Evolutionary conservation across 2,797 vertebrate species (phyloP), one percentile per base, ranked within the genome.

Genomic region (Macropodus opercularis): DNA sequence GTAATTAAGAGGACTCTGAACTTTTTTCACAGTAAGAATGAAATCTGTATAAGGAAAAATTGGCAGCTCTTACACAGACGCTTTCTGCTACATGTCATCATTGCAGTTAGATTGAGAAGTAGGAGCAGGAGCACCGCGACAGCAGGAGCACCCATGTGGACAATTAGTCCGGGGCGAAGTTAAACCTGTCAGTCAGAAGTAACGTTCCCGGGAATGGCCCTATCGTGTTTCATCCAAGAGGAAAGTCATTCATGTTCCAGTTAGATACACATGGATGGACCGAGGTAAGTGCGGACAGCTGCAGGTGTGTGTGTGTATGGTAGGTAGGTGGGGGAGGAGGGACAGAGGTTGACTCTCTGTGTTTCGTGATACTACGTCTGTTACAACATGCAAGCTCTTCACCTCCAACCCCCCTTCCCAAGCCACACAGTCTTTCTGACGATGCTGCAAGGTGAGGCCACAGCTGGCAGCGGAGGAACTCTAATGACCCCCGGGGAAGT

Each of bases 401-500:
- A 9, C 29, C 18, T 21, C 54, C 11, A 19, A 32, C 14, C 50
- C 31, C 39, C 41, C 60, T 40, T 40, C 32, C 56, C 11, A 6
- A 57, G 41, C 54, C 46, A 50, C 61, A 55, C 44, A 8, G 11
- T 75, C 44, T 72, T 77, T 60, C 39, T 59, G 51, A 65, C 50
- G 54, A 63, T 26, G 60, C 59, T 69, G 13, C 69, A 48, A 63
- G 61, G 65, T 65, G 44, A 81, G 83, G 77, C 72, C 87, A 73
- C 84, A 89, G 79, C 85, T 86, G 85, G 79, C 69, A 72, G 72
- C 65, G 49, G 69, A 78, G 80, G 78, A 75, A 78, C 61, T 67
- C 74, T 89, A 90, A 89, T 83, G 85, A 87, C 87, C 77, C 83
- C 75, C 65, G 81, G 63, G 75, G 79, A 80, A 72, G 84, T 82